phyloP scores from a whole-genome alignment of 2,113 vertebrate genomes.

The Proterorhinus semilunaris region DNA sequence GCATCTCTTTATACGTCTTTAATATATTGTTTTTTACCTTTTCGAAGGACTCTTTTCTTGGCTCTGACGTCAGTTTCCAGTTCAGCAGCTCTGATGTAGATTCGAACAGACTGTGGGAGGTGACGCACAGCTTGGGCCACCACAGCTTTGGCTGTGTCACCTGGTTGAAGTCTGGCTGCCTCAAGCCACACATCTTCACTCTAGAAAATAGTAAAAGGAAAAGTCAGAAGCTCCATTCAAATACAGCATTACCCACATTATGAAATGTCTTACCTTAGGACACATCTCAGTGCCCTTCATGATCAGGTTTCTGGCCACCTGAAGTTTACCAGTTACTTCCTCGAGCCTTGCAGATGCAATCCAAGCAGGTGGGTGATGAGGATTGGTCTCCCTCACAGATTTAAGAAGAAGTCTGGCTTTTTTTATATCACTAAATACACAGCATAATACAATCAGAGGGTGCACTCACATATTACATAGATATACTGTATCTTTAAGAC shows the following conservation, averaged over 20 bases:
- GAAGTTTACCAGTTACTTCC: constrained; percentile 96
- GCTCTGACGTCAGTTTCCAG: constrained; percentile 94
- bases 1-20: no score
- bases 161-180: constrained; percentile 93
- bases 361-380: constrained; percentile 97
- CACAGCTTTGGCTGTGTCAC: constrained; percentile 95
- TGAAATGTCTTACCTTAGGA: constrained; percentile 83
- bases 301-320: constrained; percentile 95
- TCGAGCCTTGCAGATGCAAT: constrained; percentile 96
- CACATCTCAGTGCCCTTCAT: constrained; percentile 99
- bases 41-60: constrained; percentile 95
- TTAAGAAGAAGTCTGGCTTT: constrained; percentile 95
- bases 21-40: constrained; percentile 68
- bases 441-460: constrained; percentile 15
- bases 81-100: constrained; percentile 96
- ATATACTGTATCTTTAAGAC: no score
- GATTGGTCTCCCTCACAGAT: constrained; percentile 96
- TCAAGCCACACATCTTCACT: constrained; percentile 99
- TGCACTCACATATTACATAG: background rate
- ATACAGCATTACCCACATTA: background rate
- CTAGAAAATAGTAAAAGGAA: constrained; percentile 62
- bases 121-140: constrained; percentile 97
- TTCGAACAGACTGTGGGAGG: constrained; percentile 92
- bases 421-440: constrained; percentile 89
- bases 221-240: background rate